These are phyloP conservation scores for Macaria notata DNA, from an alignment of 2,888 invertebrate genomes.

Conservation along the genomic window DNA sequence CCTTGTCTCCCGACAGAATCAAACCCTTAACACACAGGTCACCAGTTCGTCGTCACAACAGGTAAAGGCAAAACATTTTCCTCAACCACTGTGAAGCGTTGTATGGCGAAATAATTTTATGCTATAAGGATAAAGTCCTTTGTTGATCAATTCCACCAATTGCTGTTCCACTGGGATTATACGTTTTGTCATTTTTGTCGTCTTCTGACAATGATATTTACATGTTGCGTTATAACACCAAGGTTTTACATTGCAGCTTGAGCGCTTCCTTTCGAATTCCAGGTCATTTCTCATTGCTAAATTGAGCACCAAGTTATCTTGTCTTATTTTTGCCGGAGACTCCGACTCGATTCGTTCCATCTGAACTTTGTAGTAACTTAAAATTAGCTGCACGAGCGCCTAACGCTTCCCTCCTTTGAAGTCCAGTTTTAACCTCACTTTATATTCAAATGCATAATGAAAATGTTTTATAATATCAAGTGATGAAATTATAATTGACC, in stretches of 20 bases:
- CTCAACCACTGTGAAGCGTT: neutral
- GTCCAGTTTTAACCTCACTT: conserved; percentile 21
- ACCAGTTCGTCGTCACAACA: conserved; percentile 80
- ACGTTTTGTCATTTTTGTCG: no score
- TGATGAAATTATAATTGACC: neutral
- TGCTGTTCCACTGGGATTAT: no score
- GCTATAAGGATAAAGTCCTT: no score
- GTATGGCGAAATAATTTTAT: no score
- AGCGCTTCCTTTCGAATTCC: conserved; percentile 3
- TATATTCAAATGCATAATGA: conserved; percentile 6
- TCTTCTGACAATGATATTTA: no score
- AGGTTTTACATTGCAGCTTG: neutral
- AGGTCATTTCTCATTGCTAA: conserved; percentile 12
- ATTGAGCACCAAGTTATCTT: conserved; percentile 9
- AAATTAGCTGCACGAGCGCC: conserved; percentile 26
- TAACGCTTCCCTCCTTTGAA: conserved; percentile 24
- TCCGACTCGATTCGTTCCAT: conserved; percentile 21
- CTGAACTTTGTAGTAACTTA: conserved; percentile 31
- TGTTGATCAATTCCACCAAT: no score
- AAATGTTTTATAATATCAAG: conserved; percentile 6
- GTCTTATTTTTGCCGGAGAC: conserved; percentile 15
- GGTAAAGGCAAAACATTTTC: conserved; percentile 49
- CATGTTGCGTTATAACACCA: no score
- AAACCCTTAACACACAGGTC: conserved; percentile 77
- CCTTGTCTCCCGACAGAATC: conserved; percentile 70